phyloP scores from a whole-genome alignment of 2,888 invertebrate genomes.

The Dendrolimus houi region DNA sequence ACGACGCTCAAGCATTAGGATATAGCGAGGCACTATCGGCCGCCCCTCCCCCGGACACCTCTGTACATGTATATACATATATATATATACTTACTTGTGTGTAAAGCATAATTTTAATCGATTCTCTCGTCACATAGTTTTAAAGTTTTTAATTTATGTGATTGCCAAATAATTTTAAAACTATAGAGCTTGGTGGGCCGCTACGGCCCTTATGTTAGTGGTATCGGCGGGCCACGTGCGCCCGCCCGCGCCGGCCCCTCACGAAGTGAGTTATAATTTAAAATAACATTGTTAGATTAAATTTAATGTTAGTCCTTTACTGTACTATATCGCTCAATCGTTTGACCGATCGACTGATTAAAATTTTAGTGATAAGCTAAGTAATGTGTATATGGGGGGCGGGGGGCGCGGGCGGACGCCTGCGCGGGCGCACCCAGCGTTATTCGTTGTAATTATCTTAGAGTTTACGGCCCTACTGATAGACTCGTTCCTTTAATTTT shows the following conservation, averaged over 20 bases:
- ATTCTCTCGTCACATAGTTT: constrained; percentile 74
- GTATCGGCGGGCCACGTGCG: constrained; percentile 25
- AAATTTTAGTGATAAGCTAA: constrained; percentile 76
- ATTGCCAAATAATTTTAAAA: constrained; percentile 73
- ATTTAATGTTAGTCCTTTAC: constrained; percentile 76
- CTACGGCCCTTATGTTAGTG: constrained; percentile 39
- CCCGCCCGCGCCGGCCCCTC: constrained; percentile 38
- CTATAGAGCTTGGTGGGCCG: constrained; percentile 49
- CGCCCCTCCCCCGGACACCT: constrained; percentile 51
- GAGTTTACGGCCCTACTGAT: constrained; percentile 54
- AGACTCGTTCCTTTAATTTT: constrained; percentile 54
- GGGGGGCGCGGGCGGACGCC: constrained; percentile 24
- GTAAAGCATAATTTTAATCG: constrained; percentile 74
- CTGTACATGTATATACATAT: constrained; percentile 47
- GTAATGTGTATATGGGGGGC: constrained; percentile 48
- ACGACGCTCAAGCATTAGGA: constrained; percentile 70
- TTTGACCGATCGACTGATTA: constrained; percentile 77
- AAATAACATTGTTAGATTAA: constrained; percentile 76
- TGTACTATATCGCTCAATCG: constrained; percentile 76
- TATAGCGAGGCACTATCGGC: constrained; percentile 24
- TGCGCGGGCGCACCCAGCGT: constrained; percentile 21
- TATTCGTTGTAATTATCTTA: constrained; percentile 55
- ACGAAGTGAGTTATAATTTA: constrained; percentile 73
- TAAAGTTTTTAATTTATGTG: constrained; percentile 73
- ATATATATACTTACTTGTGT: constrained; percentile 48